A percentile compares a stretch with the other conserved stretches of the same genome.
These are phyloP conservation scores for Gymnothorax javanicus DNA, from an alignment of 2,797 vertebrate species.

Conservation along the genomic window DNA sequence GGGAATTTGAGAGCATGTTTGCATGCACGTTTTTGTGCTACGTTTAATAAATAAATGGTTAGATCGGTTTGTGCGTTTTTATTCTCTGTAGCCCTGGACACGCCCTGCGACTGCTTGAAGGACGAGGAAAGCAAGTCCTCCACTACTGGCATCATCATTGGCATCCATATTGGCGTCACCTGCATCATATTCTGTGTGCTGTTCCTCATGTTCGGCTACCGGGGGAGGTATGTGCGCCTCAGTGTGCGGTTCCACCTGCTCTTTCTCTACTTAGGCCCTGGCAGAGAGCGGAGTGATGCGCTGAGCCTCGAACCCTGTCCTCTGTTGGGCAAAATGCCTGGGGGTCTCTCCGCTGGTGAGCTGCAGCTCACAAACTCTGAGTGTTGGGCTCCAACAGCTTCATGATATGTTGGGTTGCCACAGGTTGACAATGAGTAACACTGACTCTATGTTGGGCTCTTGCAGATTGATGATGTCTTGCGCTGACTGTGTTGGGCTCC, in stretches of 20 bases:
- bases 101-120: constrained; percentile 87
- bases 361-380: too few relatives aligned
- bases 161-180: constrained; percentile 95
- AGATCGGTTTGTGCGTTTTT: constrained; percentile 9
- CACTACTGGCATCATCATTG: constrained; percentile 90
- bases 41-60: constrained; percentile 22
- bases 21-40: not conserved
- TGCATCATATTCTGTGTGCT: constrained; percentile 98
- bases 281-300: not conserved
- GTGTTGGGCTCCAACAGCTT: too few relatives aligned
- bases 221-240: constrained; percentile 80
- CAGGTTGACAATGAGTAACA: too few relatives aligned
- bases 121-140: constrained; percentile 89
- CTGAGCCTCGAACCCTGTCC: not conserved
- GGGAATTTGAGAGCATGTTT: not conserved
- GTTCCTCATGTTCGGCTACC: constrained; percentile 95
- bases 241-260: too few relatives aligned
- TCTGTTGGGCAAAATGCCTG: not conserved
- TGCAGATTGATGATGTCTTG: too few relatives aligned
- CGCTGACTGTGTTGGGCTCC: constrained; percentile 20
- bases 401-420: too few relatives aligned
- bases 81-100: constrained; percentile 78
- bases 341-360: too few relatives aligned
- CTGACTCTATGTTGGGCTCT: too few relatives aligned
- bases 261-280: not conserved